phyloP scores from a whole-genome alignment of 2,888 invertebrate genomes.

The Entomobrya multifasciata region DNA sequence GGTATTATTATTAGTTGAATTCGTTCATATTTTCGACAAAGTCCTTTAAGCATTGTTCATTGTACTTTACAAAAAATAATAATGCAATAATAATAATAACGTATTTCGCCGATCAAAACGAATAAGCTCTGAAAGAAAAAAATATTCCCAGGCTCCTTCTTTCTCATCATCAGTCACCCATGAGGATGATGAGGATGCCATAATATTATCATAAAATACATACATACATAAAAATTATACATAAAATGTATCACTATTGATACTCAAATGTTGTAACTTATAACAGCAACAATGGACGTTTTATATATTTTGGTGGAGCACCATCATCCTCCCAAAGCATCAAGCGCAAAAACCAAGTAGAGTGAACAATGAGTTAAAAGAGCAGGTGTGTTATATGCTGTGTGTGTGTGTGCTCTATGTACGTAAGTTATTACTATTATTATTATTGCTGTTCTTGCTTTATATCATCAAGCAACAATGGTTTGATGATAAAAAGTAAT shows the following conservation, averaged over 20 bases:
- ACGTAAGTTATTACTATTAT: constrained; percentile 40
- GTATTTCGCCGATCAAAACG: constrained; percentile 41
- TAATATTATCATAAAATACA: constrained; percentile 22
- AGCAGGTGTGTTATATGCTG: constrained; percentile 52
- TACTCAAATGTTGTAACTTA: background rate
- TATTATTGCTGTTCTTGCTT: constrained; percentile 51
- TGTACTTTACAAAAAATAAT: constrained; percentile 11
- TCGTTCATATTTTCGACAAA: constrained; percentile 4
- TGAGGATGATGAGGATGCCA: constrained; percentile 50
- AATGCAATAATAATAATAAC: constrained; percentile 52
- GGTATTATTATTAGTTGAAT: background rate
- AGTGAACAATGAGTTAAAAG: constrained; percentile 51
- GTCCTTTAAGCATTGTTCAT: background rate
- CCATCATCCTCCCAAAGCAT: background rate
- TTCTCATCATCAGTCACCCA: constrained; percentile 74
- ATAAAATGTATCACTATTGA: background rate
- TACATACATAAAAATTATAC: constrained; percentile 12
- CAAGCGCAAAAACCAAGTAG: constrained; percentile 27
- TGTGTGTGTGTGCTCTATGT: constrained; percentile 34
- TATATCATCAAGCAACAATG: constrained; percentile 44
- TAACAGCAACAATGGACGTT: constrained; percentile 7
- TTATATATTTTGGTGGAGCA: constrained; percentile 42
- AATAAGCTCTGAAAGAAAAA: constrained; percentile 54
- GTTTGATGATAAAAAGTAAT: constrained; percentile 72
- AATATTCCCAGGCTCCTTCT: constrained; percentile 72